These are phyloP conservation scores for Phocoena phocoena DNA, from an alignment of 2,113 vertebrate genomes.

Conservation along the genomic window DNA sequence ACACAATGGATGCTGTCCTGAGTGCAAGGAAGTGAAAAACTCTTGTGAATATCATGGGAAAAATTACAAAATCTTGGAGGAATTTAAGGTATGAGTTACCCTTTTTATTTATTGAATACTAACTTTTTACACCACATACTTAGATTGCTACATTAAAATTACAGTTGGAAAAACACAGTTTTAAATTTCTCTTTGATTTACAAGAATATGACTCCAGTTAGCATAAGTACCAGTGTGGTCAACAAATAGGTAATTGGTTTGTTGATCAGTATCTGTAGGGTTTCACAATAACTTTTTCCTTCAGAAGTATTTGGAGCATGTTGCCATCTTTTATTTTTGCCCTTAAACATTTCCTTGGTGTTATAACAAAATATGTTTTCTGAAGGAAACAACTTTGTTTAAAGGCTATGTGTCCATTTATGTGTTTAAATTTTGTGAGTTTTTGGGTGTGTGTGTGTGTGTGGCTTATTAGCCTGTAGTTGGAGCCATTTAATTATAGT, in stretches of 20 bases:
- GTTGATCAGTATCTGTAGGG: not conserved
- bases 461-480: not conserved
- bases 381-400: not conserved
- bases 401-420: not conserved
- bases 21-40: constrained; percentile 99
- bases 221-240: not conserved
- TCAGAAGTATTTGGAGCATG: not conserved
- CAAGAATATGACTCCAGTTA: not conserved
- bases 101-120: constrained; percentile 56
- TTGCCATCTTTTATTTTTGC: constrained; percentile 30
- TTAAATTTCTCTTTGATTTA: not conserved
- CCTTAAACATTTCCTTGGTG: not conserved
- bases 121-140: not conserved
- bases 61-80: constrained; percentile 98
- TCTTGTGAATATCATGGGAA: constrained; percentile 99
- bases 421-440: constrained; percentile 2
- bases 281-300: not conserved
- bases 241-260: not conserved
- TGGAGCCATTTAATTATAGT: not conserved
- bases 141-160: constrained; percentile 12
- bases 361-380: constrained; percentile 44
- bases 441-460: not conserved
- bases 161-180: not conserved
- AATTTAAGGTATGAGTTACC: constrained; percentile 95
- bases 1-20: constrained; percentile 98